Evolutionary conservation across 1,140 invertebrate species (phyloP), one percentile per base, ranked within the genome.

Genomic region (Leptinotarsa lineolata): DNA sequence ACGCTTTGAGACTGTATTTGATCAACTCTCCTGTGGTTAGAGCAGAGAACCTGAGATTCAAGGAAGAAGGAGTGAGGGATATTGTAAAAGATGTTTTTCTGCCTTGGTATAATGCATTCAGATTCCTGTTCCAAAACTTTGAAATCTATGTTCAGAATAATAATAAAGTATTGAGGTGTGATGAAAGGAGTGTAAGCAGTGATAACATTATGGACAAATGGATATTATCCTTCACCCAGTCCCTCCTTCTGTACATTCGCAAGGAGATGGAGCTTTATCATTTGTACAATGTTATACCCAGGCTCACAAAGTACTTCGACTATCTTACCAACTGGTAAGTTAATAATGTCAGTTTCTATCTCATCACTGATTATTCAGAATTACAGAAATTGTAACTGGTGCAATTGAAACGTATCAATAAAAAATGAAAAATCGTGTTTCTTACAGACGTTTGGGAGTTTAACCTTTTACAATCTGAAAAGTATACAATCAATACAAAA

Each of bases 41-140:
- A 79, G 98, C 96, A 8, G 98, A 99, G 83, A 99, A 96, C 86
- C 88, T 99, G 24, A 86, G 93, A 68, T 99, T 99, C 84, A 97
- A 97, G 83, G 97, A 99, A 85, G 96, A 98, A 83, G 98, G 83
- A 21, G 97, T 99, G 0, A 89, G 92, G 68, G 96, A 99, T 86
- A 89, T 99, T 48, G 90, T 99, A 12, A 99, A 99, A 85, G 97
- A 99, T 84, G 96, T 99, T 0, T 97, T 99, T 82, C 83, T 99
- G 48, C 98, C 98, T 0, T 99, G 97, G 98, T 99, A 97, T 81
- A 99, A 99, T 87, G 97, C 98, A 2, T 99, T 97, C 84, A 89
- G 96, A 71, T 98, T 98, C 82, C 88, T 99, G 24, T 89, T 97
- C 80, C 97, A 98, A 86, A 98, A 98, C 84, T 89, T 98, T 61